These are phyloP conservation scores for Physocephala rufipes DNA, from an alignment of 2,888 invertebrate species.

Conservation along the genomic window DNA sequence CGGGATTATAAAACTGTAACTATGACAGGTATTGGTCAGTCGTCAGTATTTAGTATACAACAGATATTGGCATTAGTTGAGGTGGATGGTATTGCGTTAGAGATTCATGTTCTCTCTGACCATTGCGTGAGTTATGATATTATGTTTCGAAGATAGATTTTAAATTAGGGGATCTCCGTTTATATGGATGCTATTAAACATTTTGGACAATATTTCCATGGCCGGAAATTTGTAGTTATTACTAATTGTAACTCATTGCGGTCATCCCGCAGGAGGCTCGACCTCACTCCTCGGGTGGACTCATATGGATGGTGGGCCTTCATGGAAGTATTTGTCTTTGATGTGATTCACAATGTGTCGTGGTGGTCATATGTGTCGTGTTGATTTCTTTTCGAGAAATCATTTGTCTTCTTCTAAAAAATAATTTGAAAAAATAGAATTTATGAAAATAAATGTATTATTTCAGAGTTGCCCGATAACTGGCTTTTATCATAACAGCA, in stretches of 20 bases:
- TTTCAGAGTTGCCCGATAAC: slow-evolving; percentile 18
- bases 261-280: slow-evolving; percentile 31
- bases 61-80: no score
- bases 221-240: slow-evolving; percentile 35
- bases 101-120: no score
- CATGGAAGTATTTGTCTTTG: slow-evolving; percentile 39
- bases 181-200: slow-evolving; percentile 42
- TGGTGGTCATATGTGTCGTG: slow-evolving; percentile 38
- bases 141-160: no score
- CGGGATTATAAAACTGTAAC: no score
- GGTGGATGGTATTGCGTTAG: no score
- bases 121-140: no score
- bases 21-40: no score
- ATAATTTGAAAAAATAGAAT: slow-evolving; percentile 2
- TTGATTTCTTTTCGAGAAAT: slow-evolving; percentile 31
- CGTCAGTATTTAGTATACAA: no score
- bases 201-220: slow-evolving; percentile 44
- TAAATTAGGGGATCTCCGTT: slow-evolving; percentile 40
- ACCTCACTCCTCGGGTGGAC: slow-evolving; percentile 39
- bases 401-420: slow-evolving; percentile 1
- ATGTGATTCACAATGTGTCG: slow-evolving; percentile 34
- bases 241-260: slow-evolving; percentile 42
- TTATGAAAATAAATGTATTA: slow-evolving; percentile 20
- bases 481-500: slow-evolving; percentile 25
- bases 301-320: slow-evolving; percentile 41